A percentile compares a stretch with the other conserved stretches of the same genome.
These are phyloP conservation scores for Rhea pennata DNA, from an alignment of 2,113 vertebrate genomes.

Conservation along the genomic window DNA sequence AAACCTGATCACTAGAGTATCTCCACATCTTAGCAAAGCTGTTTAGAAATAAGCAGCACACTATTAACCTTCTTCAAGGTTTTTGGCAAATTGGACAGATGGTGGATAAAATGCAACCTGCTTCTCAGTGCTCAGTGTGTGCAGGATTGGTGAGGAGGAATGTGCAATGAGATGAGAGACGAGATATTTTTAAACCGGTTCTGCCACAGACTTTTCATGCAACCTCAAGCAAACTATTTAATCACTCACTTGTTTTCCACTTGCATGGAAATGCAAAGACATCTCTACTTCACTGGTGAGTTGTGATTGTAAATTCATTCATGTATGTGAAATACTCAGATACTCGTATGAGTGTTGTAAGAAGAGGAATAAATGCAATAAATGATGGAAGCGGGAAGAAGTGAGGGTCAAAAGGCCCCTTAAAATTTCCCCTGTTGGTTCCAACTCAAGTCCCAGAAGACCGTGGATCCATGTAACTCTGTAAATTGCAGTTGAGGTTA, in stretches of 20 bases:
- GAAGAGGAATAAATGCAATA: background rate
- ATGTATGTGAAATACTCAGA: background rate
- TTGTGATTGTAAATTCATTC: background rate
- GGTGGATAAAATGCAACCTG: background rate
- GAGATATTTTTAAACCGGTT: background rate
- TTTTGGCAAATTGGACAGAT: background rate
- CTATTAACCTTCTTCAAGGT: background rate
- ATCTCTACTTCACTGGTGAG: slow-evolving; percentile 7
- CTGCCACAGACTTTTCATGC: background rate
- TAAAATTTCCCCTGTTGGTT: background rate
- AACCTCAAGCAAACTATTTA: background rate
- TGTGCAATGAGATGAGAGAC: background rate
- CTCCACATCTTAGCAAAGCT: background rate
- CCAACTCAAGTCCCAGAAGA: background rate
- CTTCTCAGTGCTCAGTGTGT: background rate
- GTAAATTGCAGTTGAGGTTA: background rate
- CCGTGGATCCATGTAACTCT: background rate
- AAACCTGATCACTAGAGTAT: background rate
- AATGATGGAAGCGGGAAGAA: background rate
- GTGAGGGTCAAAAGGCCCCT: background rate
- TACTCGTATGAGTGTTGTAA: background rate
- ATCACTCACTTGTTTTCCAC: background rate
- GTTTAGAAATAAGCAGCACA: background rate
- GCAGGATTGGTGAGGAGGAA: background rate
- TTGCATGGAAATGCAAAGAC: slow-evolving; percentile 14